Base-by-base conservation (phyloP, 1,140 invertebrate genomes). In the Diabrotica undecimpunctata region DNA sequence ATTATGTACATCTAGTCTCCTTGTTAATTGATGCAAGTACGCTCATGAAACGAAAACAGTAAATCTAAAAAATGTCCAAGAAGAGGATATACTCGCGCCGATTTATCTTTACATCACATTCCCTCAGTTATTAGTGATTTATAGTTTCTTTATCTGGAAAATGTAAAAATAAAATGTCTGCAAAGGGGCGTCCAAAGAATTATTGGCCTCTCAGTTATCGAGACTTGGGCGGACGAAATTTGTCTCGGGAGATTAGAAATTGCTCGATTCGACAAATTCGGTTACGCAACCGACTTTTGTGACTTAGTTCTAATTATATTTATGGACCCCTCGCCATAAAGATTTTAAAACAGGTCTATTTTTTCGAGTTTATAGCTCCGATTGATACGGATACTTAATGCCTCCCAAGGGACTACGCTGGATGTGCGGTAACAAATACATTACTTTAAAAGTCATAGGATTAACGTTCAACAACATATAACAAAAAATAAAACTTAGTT, bases 231-330 rank as follows among this genome's bases (percentile, higher is more conserved):
- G 61, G 61, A 35, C 35, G 38, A 52, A 52, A 62, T 62, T 62
- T 62, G 52, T 62, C 61, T 62, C 61, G 8, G 7, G 61, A 54
- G 61, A 62, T 62, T 54, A 62, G 61, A 62, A 62, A 62, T 62
- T 62, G 61, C 52, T 10, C 13, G 51, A 62, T 62, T 62, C 61
- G 61, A 62, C 61, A 62, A 62, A 62, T 62, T 62, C 61, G 61
- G 25, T 62, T 62, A 62, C 51, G 53, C 36, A 62, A 62, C 37
- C 53, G 0, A 14, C 25, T 52, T 54, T 62, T 62, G 61, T 54
- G 51, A 62, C 38, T 60, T 38, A 50, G 50, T 50, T 60, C 41
- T 38, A 60, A 60, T 60, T 60, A 60, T 60, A 46, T 60, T 60
- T 60, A 60, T 60, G 41, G 58, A 8, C 41, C 41, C 8, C 25